Conservation (phyloP, 2,113 vertebrate genomes). For the Orycteropus afer region DNA sequence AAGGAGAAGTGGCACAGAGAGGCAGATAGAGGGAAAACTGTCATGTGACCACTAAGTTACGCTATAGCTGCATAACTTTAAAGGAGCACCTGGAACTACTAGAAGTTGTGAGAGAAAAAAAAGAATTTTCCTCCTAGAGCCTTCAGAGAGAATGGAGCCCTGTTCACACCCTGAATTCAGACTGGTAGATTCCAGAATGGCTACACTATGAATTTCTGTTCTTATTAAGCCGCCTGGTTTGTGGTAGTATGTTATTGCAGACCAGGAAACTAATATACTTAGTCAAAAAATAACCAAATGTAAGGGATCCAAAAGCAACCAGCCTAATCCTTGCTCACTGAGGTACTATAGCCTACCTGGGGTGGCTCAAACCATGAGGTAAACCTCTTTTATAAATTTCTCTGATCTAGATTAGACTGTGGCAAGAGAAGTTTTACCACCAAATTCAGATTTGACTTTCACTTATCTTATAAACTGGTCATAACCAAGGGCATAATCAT, state of each 20-base stretch:
- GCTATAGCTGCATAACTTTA: no score
- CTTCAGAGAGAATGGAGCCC: no score
- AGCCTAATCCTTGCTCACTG: not conserved
- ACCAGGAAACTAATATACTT: not conserved
- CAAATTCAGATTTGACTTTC: constrained; percentile 35
- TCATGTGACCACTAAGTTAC: no score
- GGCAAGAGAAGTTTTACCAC: constrained; percentile 29
- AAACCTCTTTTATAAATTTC: constrained; percentile 3
- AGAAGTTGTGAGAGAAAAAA: no score
- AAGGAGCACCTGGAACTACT: no score
- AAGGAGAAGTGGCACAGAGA: no score
- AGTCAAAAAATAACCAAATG: not conserved
- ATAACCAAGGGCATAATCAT: constrained; percentile 44
- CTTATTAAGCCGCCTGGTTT: no score
- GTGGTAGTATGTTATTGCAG: not conserved
- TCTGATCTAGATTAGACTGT: not conserved
- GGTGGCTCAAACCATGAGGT: not conserved
- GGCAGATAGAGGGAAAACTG: no score
- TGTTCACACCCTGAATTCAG: no score
- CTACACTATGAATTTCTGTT: no score
- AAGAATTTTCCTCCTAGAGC: no score
- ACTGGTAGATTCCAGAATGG: no score
- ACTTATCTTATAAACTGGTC: constrained; percentile 7
- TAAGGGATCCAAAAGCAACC: not conserved
- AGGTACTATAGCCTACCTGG: not conserved